Evolutionary conservation across 2,888 invertebrate genomes (phyloP).

Genomic region (Orchesella flavescens): DNA sequence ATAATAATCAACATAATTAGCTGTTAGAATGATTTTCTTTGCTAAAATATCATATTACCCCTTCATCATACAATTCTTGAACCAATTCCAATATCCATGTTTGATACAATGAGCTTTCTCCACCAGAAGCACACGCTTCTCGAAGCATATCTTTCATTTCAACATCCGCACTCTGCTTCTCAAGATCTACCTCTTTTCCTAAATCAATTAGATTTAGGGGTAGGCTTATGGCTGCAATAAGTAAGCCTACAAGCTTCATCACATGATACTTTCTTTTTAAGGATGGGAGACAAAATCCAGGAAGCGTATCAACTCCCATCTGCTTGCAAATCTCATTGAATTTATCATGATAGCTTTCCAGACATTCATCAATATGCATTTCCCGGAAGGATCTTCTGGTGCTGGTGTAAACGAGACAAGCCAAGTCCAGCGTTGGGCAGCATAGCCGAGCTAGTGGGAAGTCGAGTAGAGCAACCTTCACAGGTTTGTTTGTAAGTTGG

Average conservation of each 20-base stretch:
- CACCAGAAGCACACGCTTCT: neutral
- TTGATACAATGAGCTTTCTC: neutral
- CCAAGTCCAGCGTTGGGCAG: constrained; percentile 63
- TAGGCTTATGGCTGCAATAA: constrained; percentile 11
- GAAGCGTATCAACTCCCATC: constrained; percentile 19
- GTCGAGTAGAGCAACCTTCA: constrained; percentile 61
- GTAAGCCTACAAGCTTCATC: neutral
- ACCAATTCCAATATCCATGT: constrained; percentile 26
- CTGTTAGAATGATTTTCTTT: no score
- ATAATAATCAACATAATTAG: neutral
- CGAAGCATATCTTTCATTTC: neutral
- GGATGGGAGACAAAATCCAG: constrained; percentile 24
- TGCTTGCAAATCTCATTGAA: constrained; percentile 47
- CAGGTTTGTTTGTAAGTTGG: constrained; percentile 29
- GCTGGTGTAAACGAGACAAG: constrained; percentile 62
- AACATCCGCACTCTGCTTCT: neutral
- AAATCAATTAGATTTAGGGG: neutral
- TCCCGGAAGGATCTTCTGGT: constrained; percentile 32
- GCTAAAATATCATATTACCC: constrained; percentile 28
- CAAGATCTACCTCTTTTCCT: neutral
- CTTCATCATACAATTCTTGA: constrained; percentile 13
- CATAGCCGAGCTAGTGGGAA: constrained; percentile 57
- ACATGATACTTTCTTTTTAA: constrained; percentile 25
- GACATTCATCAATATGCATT: constrained; percentile 25
- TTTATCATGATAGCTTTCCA: constrained; percentile 37